Conservation (phyloP, 2,888 invertebrate genomes). For the Encarsia formosa region DNA sequence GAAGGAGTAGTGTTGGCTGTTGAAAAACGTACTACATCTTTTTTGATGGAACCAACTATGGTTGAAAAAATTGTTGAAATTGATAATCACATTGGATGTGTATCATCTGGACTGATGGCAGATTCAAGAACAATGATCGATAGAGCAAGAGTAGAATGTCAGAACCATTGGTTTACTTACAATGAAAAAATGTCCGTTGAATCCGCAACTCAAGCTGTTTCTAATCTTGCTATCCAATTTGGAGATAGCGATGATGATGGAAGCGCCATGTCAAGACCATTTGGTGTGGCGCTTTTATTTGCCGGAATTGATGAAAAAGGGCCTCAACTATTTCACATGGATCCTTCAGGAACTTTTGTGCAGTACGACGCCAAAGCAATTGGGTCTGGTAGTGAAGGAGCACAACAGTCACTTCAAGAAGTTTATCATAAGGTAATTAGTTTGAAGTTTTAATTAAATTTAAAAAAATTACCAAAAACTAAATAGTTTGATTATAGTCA, state of each 20-base stretch:
- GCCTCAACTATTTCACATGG: conserved; percentile 96
- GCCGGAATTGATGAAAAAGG: conserved; percentile 92
- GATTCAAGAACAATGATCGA: conserved; percentile 93
- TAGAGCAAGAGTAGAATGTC: conserved; percentile 92
- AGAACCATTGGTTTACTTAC: conserved; percentile 98
- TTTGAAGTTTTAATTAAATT: not conserved
- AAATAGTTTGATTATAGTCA: not conserved
- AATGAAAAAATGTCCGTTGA: conserved; percentile 95
- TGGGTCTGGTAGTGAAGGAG: conserved; percentile 98
- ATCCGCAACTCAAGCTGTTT: conserved; percentile 97
- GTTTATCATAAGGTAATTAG: conserved; percentile 56
- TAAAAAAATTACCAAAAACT: not conserved
- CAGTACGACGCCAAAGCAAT: conserved; percentile 98
- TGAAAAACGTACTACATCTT: conserved; percentile 95
- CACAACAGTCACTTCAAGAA: conserved; percentile 87
- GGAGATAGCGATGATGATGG: conserved; percentile 97
- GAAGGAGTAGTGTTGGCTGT: conserved; percentile 97
- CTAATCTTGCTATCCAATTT: conserved; percentile 98
- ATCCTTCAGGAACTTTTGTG: conserved; percentile 97
- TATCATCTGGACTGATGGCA: conserved; percentile 96
- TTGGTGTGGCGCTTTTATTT: conserved; percentile 97
- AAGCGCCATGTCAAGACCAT: conserved; percentile 92
- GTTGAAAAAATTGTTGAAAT: conserved; percentile 99
- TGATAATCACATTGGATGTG: conserved; percentile 95
- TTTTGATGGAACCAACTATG: conserved; percentile 92